These are phyloP conservation scores for Urophycis tenuis DNA, from an alignment of 2,797 vertebrate species.

Conservation along the genomic window DNA sequence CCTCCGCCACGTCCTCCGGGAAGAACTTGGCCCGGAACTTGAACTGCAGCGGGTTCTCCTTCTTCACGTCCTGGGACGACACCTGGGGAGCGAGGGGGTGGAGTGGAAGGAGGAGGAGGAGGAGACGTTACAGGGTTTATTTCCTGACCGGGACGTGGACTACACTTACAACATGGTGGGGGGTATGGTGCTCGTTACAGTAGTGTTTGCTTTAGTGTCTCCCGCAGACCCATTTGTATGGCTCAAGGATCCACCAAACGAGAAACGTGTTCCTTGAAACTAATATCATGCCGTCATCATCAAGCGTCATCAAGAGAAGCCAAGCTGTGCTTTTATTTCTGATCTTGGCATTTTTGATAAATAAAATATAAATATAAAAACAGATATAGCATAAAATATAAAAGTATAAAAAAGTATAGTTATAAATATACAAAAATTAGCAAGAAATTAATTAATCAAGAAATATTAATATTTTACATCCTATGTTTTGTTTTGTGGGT, in stretches of 20 bases:
- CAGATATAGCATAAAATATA: too few species aligned
- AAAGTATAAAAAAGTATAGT: too few species aligned
- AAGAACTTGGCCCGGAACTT: conserved; percentile 95
- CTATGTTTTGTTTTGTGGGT: background rate
- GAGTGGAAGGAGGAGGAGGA: too few species aligned
- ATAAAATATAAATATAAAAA: too few species aligned
- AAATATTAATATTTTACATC: background rate
- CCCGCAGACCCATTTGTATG: too few species aligned
- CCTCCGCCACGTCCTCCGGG: conserved; percentile 90
- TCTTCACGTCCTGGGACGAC: conserved; percentile 88
- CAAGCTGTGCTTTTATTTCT: background rate
- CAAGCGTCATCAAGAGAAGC: background rate
- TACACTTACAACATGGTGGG: background rate
- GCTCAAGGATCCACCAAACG: background rate
- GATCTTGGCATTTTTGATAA: too few species aligned
- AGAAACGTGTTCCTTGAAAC: background rate
- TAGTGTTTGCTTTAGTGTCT: background rate
- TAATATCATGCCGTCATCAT: too few species aligned
- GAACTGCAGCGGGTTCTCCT: conserved; percentile 91
- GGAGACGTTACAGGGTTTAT: background rate
- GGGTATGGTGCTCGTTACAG: background rate
- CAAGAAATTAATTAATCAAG: background rate
- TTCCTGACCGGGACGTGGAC: background rate
- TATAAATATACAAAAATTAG: too few species aligned
- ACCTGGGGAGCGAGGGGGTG: conserved; percentile 67